Percentiles rank a stretch among this genome's conserved stretches.
phyloP scores from a whole-genome alignment of 64 coral and sea anemone species.

The Montipora foliosa region DNA sequence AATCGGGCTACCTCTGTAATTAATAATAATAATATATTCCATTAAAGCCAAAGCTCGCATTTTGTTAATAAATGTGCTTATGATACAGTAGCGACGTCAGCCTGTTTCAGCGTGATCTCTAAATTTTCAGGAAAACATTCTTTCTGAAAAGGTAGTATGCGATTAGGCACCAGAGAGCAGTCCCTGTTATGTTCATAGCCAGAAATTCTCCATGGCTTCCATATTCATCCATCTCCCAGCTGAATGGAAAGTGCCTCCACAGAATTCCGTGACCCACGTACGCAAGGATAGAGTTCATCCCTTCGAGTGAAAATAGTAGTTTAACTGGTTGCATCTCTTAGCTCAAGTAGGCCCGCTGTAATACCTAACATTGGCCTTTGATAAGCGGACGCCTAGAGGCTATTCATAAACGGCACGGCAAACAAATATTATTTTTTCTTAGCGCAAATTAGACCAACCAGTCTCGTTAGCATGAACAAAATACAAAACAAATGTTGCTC shows the following conservation, averaged over 20 bases:
- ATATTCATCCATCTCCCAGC: conserved; percentile 86
- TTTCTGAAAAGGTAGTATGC: conserved; percentile 85
- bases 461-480: too few relatives aligned
- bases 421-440: too few relatives aligned
- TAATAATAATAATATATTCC: too few relatives aligned
- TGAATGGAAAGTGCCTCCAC: conserved; percentile 88
- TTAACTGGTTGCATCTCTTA: too few relatives aligned
- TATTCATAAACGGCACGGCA: too few relatives aligned
- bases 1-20: too few relatives aligned
- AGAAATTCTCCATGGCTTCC: conserved; percentile 81
- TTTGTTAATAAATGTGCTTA: not conserved
- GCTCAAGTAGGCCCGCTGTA: too few relatives aligned
- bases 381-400: too few relatives aligned
- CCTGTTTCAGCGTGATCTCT: not conserved
- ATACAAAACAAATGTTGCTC: too few relatives aligned
- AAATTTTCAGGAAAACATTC: conserved; percentile 97
- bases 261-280: conserved; percentile 93
- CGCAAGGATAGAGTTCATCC: conserved; percentile 95
- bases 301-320: conserved; percentile 26
- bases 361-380: too few relatives aligned
- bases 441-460: too few relatives aligned
- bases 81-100: not conserved
- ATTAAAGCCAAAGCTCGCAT: not conserved
- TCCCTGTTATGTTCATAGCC: conserved; percentile 84
- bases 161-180: conserved; percentile 80